Evolutionary conservation across 2,888 invertebrate genomes (phyloP), one percentile per base, ranked within the genome.

Genomic region (Cataglyphis cursor): DNA sequence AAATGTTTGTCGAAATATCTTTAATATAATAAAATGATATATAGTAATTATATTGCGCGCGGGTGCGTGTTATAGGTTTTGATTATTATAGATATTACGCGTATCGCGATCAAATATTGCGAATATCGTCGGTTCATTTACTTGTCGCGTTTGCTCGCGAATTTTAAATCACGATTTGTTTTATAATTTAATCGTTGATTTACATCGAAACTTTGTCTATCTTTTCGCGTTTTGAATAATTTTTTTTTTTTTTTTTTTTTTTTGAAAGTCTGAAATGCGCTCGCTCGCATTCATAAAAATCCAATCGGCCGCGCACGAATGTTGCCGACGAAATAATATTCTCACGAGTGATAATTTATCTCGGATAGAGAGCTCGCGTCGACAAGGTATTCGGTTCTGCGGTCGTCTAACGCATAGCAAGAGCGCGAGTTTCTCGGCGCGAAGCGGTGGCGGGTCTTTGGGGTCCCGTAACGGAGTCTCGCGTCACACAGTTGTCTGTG

Each of bases 401-500:
- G 91, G 90, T 86, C 86, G 84, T 85, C 80, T 68, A 35, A 68
- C 91, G 90, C 91, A 89, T 88, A 88, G 90, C 87, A 89, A 92
- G 88, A 87, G 73, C 83, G 81, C 75, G 65, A n/a, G n/a, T 82
- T 76, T 73, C 38, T 24, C 70, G n/a, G 10, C 9, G 44, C 28
- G 57, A 72, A 24, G 65, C 64, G 41, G 61, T 10, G 62, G 62
- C 31, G 62, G 70, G 74, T 51, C 72, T 65, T 65, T 61, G 74
- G 72, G 78, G 70, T 64, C 88, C 90, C 85, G 91, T 93, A 93
- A 93, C 92, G 87, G 91, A 93, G 93, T 94, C 93, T 93, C 92
- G 51, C 51, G 93, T 94, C 93, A 93, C 93, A 93, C 92, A 89
- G 92, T 93, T 93, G 94, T 94, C 93, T 93, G 93, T 94, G 93